A percentile compares a stretch with the other conserved stretches of the same genome.
Conservation (phyloP, 2,797 vertebrate species). For the Muscicapa striata region DNA sequence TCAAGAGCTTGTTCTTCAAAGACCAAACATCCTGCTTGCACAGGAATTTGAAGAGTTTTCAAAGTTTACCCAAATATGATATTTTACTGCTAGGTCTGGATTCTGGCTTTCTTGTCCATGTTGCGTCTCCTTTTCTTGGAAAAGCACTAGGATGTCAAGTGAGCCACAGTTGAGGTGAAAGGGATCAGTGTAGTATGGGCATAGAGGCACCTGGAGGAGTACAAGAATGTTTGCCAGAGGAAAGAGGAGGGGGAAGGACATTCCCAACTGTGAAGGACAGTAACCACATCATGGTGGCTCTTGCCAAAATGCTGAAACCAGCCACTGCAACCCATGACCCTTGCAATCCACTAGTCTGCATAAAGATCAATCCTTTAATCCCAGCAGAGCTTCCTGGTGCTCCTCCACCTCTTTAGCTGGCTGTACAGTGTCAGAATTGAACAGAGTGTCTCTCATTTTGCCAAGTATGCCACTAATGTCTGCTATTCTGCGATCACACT, state of each 20-base stretch:
- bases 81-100: background rate
- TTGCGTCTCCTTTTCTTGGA: accelerated
- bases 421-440: background rate
- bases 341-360: background rate
- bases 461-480: background rate
- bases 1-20: background rate
- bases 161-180: accelerated
- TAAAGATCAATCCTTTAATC: background rate
- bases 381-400: background rate
- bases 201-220: background rate
- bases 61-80: background rate
- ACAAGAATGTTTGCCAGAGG: background rate
- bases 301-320: background rate
- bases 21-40: background rate
- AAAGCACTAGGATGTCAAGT: background rate
- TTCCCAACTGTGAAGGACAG: background rate
- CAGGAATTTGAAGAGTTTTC: background rate
- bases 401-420: background rate
- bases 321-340: accelerated
- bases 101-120: background rate
- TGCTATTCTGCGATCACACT: background rate
- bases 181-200: accelerated
- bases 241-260: background rate
- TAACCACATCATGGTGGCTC: accelerated
- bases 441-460: background rate